Evolutionary conservation across 2,888 invertebrate genomes (phyloP).

Genomic region (Parelbella ahira): DNA sequence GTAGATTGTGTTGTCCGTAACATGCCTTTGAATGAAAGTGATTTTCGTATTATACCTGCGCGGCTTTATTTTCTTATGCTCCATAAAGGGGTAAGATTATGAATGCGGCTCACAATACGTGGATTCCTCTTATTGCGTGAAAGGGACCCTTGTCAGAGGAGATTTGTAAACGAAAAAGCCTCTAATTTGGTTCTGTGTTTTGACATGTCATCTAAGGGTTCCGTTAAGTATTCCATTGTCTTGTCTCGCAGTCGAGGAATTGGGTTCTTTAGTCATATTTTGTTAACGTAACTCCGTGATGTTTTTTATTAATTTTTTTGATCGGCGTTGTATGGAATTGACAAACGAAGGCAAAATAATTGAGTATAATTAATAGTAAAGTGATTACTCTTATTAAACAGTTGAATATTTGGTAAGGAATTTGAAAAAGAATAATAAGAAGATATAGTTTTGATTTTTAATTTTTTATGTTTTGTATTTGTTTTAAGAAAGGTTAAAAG

Average conservation of each 20-base stretch:
- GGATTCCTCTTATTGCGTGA: slow-evolving; percentile 46
- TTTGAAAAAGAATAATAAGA: no score
- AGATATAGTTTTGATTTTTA: no score
- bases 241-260: background rate
- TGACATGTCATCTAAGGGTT: slow-evolving; percentile 57
- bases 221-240: slow-evolving; percentile 33
- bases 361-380: no score
- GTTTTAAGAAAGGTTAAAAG: no score
- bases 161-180: slow-evolving; percentile 67
- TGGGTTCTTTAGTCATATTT: background rate
- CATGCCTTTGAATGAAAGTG: slow-evolving; percentile 1
- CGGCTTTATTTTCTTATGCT: slow-evolving; percentile 38
- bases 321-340: no score
- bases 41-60: slow-evolving; percentile 9
- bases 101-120: slow-evolving; percentile 37
- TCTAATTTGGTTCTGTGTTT: slow-evolving; percentile 66
- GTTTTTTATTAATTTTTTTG: no score
- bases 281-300: no score
- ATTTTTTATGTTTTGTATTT: no score
- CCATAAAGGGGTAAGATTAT: slow-evolving; percentile 39
- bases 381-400: no score
- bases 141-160: slow-evolving; percentile 66
- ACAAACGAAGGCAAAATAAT: no score
- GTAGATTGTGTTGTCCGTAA: background rate
- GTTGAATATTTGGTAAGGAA: no score